Evolutionary conservation across 2,113 vertebrate species (phyloP), one percentile per base, ranked within the genome.

Genomic region (Protobothrops flavoviridis): DNA sequence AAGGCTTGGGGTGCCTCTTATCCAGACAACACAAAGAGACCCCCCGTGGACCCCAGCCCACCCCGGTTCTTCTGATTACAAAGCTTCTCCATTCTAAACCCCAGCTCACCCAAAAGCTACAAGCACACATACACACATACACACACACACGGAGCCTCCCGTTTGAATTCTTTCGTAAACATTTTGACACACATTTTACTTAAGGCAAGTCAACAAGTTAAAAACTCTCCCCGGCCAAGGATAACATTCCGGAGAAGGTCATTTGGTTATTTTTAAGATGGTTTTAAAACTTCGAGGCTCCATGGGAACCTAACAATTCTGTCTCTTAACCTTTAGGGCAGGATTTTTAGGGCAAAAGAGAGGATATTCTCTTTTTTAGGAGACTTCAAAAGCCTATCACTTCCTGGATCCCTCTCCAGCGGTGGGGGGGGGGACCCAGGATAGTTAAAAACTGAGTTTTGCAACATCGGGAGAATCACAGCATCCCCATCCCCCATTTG

Each of bases 111-210:
- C 57, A 94, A 64, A 64, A 89, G 95, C 94, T 94, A 95, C 95
- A 97, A 94, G 90, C 87, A 17, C 89, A 81, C 88, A 90, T 93
- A 94, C 87, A 59, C 23, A 26, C 57, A 61, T 23, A 10, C 74
- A 24, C 85, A 17, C 74, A 86, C 81, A 91, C 91, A 94, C 33
- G 9, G 55, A 21, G n/a, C 4, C 7, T 88, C 43, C 87, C 85
- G 94, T 94, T 94, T 90, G 89, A 95, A 93, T 15, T 92, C 94
- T 90, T 57, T 23, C 92, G 95, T 95, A 97, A 97, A 97, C 95
- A 96, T 96, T 97, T 94, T 96, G 96, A 96, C 96, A 90, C 5
- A 90, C 48, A 5, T 96, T 95, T 95, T 93, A 57, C 87, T 81
- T 94, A 91, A 90, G 59, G 90, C 29, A n/a, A 29, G 48, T 53